Conservation (phyloP, 2,888 invertebrate species). For the Cryptosula pallasiana region DNA sequence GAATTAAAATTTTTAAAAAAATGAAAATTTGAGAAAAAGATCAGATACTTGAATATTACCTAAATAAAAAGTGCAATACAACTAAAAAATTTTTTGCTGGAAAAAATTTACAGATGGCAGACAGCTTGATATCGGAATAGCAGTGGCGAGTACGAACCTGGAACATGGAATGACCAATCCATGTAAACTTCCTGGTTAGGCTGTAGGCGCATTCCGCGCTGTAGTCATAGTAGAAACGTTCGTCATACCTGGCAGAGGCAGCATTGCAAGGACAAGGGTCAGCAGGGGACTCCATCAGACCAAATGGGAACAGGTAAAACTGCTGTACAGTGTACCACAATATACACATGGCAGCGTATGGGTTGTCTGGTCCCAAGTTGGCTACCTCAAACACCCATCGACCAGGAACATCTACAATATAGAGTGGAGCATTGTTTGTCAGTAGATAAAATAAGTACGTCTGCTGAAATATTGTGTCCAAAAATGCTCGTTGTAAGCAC, state of each 20-base stretch:
- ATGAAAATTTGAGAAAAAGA: too few relatives aligned
- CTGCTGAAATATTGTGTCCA: not conserved
- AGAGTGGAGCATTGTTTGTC: not conserved
- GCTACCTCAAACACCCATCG: constrained; percentile 22
- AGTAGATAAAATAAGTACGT: not conserved
- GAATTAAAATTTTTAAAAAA: too few relatives aligned
- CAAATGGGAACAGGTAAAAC: not conserved
- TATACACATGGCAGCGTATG: not conserved
- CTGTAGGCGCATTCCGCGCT: not conserved
- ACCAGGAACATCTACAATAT: not conserved
- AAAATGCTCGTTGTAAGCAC: not conserved
- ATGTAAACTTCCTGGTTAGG: not conserved
- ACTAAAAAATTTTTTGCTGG: too few relatives aligned
- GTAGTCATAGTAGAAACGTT: not conserved
- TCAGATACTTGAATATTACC: too few relatives aligned
- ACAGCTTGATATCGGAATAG: too few relatives aligned
- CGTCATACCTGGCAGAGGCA: not conserved
- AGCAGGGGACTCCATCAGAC: not conserved
- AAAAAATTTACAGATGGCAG: too few relatives aligned
- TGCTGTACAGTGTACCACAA: not conserved
- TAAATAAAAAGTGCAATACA: too few relatives aligned
- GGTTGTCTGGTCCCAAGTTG: not conserved
- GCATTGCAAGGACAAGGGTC: not conserved
- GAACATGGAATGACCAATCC: not conserved
- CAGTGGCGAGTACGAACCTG: too few relatives aligned